Evolutionary conservation across 1,140 invertebrate genomes (phyloP), one percentile per base, ranked within the genome.

Genomic region (Antheraea mylitta): DNA sequence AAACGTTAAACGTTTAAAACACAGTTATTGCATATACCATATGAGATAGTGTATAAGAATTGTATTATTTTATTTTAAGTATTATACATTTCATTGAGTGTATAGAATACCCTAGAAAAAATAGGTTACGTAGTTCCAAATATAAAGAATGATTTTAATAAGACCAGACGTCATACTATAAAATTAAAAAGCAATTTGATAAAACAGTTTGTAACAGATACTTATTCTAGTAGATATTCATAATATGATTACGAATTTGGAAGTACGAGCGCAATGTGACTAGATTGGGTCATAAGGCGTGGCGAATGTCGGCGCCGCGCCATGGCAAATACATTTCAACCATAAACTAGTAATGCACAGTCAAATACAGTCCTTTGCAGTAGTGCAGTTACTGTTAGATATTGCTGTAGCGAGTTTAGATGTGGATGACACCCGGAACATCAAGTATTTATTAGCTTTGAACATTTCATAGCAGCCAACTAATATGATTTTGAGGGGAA

Each of bases 261-360:
- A 13, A 61, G 19, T 16, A 53, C 7, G 61, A 63, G 30, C 22
- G 45, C 37, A 65, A 65, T 65, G 45, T 22, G n/a, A 65, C 22
- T 9, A 59, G 38, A 66, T 37, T 66, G 53, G 65, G 65, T 66
- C 65, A 66, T 30, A 58, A 37, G 65, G 65, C 65, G 65, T 66
- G 65, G 65, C 65, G 53, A n/a, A 37, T 59, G 53, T 59, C 48
- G 30, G n/a, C 30, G 22, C 16, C 65, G n/a, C 30, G 22, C 16
- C 65, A 66, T 58, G 65, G 48, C 53, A 58, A 66, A 66, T 59
- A 66, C 37, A 59, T 66, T 66, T 66, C 45, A 22, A 59, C 30
- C 19, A 59, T 66, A 66, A 59, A 66, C 53, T 66, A 45, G 48
- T 30, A 59, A 10, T 18, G 42, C 65, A 13, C 18, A 66, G 64